Evolutionary conservation across 2,888 invertebrate species (phyloP), one percentile per base, ranked within the genome.

Genomic region (Andrena flavipes): DNA sequence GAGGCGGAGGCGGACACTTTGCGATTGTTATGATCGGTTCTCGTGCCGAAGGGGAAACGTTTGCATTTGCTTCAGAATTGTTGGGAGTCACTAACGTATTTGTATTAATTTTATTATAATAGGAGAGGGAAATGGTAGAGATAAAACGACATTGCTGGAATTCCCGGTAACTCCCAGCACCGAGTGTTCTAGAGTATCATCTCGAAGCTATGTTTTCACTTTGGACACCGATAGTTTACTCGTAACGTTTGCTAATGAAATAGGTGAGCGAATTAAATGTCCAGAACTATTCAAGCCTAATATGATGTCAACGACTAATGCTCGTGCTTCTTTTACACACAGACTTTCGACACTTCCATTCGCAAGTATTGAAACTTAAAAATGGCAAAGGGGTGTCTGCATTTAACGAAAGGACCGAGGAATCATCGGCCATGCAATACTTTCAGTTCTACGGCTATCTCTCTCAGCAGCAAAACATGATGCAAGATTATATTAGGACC

Each of bases 381-480:
- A 96, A 96, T 89, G 97, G 96, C 64, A 96, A 96, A 91, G 96
- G 96, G 69, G 93, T 95, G 1, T 99, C 99, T 0, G 97, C 98
- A 87, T 99, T 99, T 94, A 97, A 98, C 74, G 97, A 98, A 90
- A 96, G 99, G 92, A 99, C 99, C 30, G 99, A 99, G 94, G 99
- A 99, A 94, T 98, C 99, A 2, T 99, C 99, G 73, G 99, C 99
- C 84, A 97, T 98, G 95, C 99, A 99, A 94, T 99, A 99, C 95
- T 99, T 99, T 94, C 99, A 99, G 95, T 99, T 99, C 95, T 99
- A 99, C 94, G 99, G 99, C 86, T 99, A 99, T 95, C 95, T 99
- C 89, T 99, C 99, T 76, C 99, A 99, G 94, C 99, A 99, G 94
- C 99, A 99, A 94, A 99, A 99, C 93, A 99, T 99, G 99, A 98